Percentiles rank a stretch among this genome's conserved stretches.
Evolutionary conservation across 2,113 vertebrate species (phyloP).

Genomic region (Saguinus imperator): DNA sequence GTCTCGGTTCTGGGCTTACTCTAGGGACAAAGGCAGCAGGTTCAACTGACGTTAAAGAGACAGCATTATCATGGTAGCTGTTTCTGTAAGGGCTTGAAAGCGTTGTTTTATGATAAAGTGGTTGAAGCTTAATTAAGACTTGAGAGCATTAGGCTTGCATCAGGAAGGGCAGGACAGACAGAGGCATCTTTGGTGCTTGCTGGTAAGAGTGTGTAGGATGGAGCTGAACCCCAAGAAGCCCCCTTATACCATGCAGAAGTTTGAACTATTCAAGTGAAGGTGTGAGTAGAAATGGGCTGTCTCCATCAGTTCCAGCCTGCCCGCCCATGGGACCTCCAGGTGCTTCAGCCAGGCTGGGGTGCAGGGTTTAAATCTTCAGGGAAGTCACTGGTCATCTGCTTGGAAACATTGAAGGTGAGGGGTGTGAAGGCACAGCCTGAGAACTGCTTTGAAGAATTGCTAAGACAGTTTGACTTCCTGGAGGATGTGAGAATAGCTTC

Average conservation of each 20-base stretch:
- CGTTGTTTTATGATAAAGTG: background rate
- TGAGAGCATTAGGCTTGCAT: background rate
- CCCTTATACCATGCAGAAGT: background rate
- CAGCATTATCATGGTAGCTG: background rate
- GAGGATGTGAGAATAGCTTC: background rate
- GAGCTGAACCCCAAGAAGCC: background rate
- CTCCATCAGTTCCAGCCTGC: fast-evolving
- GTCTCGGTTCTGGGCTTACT: background rate
- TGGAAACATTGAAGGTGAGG: no score
- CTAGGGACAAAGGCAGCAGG: background rate
- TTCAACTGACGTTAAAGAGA: background rate
- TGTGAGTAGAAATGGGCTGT: background rate
- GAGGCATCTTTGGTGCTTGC: background rate
- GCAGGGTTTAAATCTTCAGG: background rate
- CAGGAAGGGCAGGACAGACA: background rate
- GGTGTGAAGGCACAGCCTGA: no score
- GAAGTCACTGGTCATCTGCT: background rate
- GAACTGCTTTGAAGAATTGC: background rate
- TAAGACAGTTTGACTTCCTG: background rate
- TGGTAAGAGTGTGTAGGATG: fast-evolving
- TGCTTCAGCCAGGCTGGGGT: background rate
- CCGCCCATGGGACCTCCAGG: fast-evolving
- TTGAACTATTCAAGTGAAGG: background rate
- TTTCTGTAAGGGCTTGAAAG: background rate
- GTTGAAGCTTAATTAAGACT: slow-evolving; percentile 26